phyloP scores from a whole-genome alignment of 2,888 invertebrate genomes.

The Ectemnius lituratus region DNA sequence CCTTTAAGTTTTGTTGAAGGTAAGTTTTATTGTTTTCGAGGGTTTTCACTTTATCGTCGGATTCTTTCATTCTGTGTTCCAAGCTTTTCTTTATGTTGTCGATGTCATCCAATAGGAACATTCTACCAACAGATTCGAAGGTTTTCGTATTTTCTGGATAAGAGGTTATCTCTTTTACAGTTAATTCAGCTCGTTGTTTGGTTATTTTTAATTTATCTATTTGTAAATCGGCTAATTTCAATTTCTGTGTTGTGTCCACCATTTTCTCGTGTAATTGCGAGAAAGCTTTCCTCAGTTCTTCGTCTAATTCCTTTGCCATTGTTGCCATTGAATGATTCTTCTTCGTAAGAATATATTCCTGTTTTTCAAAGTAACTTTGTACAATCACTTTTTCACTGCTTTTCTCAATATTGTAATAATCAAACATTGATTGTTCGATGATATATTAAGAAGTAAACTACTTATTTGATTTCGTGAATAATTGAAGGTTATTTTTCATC shows the following conservation, averaged over 20 bases:
- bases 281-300: conserved; percentile 86
- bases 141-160: conserved; percentile 84
- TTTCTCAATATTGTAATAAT: no score
- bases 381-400: no score
- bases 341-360: no score
- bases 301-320: conserved; percentile 79
- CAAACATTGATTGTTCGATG: no score
- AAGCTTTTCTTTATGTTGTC: conserved; percentile 83
- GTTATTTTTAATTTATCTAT: conserved; percentile 84
- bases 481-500: no score
- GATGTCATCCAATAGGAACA: conserved; percentile 87
- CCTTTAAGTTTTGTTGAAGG: conserved; percentile 89
- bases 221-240: conserved; percentile 88
- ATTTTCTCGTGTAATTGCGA: conserved; percentile 89
- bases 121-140: conserved; percentile 90
- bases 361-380: no score
- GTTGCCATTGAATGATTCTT: not conserved
- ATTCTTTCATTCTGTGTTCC: conserved; percentile 80
- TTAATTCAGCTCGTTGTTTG: conserved; percentile 85
- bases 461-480: no score
- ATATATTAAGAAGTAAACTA: no score
- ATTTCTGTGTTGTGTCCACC: conserved; percentile 88
- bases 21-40: conserved; percentile 88
- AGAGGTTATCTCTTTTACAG: conserved; percentile 81
- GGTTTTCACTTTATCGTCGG: conserved; percentile 85